Percentiles rank a stretch among this genome's conserved stretches.
phyloP scores from a whole-genome alignment of 2,113 vertebrate genomes.

The Chascanopsetta lugubris region DNA sequence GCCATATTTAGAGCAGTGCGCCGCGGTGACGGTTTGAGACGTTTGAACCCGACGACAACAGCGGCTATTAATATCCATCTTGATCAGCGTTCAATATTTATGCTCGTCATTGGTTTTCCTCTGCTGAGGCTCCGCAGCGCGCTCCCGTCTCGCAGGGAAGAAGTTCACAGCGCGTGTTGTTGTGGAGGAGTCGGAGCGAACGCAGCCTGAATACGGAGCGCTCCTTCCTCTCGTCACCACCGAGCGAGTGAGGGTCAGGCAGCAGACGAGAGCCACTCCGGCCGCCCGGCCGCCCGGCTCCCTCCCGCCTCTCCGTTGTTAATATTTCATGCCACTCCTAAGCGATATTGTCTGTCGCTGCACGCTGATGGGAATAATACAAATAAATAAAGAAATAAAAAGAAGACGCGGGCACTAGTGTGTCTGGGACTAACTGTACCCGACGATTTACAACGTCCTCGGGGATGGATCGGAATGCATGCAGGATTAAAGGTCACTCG shows the following conservation, averaged over 20 bases:
- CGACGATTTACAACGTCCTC: constrained; percentile 15
- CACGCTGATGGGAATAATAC: constrained; percentile 53
- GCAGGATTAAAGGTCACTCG: constrained; percentile 27
- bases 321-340: constrained; percentile 70
- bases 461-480: constrained; percentile 9
- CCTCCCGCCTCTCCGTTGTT: constrained; percentile 46
- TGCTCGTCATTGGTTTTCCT: background rate
- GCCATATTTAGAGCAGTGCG: background rate
- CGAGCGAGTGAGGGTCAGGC: constrained; percentile 28
- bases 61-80: background rate
- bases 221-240: constrained; percentile 35
- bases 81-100: background rate
- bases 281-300: constrained; percentile 7
- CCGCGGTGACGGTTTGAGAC: background rate
- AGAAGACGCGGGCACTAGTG: constrained; percentile 39
- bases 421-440: constrained; percentile 36
- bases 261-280: constrained; percentile 39
- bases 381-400: no score
- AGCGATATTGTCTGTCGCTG: constrained; percentile 67
- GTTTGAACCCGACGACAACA: background rate
- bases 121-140: no score
- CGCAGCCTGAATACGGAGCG: constrained; percentile 42
- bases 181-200: constrained; percentile 18
- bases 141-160: no score
- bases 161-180: no score